Percentiles rank a stretch among this genome's conserved stretches.
Conservation (phyloP, 2,888 invertebrate species). For the Sinohyriopsis cumingii region DNA sequence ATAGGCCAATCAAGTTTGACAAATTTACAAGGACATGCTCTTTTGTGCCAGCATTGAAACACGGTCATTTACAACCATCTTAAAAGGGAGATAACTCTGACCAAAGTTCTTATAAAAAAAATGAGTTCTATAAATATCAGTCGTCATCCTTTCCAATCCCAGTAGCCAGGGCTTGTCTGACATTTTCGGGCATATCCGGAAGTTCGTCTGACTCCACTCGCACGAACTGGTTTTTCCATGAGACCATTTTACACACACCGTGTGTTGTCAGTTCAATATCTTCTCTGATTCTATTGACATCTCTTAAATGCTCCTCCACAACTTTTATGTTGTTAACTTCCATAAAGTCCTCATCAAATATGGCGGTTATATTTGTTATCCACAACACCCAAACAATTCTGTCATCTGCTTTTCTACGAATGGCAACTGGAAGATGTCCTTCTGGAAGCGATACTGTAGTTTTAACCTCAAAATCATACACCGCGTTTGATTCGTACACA, state of each 20-base stretch:
- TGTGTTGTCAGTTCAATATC: constrained; percentile 32
- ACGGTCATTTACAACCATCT: no score
- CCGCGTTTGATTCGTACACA: constrained; percentile 30
- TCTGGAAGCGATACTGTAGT: constrained; percentile 36
- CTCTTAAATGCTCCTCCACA: constrained; percentile 2
- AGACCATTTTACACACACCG: constrained; percentile 36
- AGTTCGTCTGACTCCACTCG: constrained; percentile 22
- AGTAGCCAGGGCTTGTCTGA: no score
- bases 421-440: constrained; percentile 31
- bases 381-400: constrained; percentile 24
- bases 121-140: no score
- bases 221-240: constrained; percentile 43
- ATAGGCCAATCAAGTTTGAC: no score
- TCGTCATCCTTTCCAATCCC: no score
- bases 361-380: constrained; percentile 25
- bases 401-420: constrained; percentile 31
- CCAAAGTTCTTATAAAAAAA: no score
- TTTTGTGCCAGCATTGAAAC: no score
- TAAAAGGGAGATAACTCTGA: no score
- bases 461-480: constrained; percentile 37
- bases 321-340: constrained; percentile 11
- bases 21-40: no score
- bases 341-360: constrained; percentile 25
- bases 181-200: neutral
- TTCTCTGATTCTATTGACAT: constrained; percentile 6